Conservation (phyloP, 2,888 invertebrate genomes). For the Caenorhabditis doughertyi region DNA sequence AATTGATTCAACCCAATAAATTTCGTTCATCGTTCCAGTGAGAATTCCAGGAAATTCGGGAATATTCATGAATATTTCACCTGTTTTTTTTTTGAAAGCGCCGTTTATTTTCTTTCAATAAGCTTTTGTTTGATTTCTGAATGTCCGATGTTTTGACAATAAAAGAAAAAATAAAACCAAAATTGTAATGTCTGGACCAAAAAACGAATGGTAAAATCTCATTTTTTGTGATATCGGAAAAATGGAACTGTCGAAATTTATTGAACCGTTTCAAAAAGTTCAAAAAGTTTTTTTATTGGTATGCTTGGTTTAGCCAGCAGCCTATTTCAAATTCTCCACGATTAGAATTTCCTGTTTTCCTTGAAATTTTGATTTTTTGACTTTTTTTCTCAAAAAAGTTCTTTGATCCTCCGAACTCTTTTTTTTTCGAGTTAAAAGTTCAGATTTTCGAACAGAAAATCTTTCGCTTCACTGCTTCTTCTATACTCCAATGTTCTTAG, state of each 20-base stretch:
- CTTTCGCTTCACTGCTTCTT: background rate
- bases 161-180: no score
- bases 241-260: no score
- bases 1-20: background rate
- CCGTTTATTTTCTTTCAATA: no score
- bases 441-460: background rate
- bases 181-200: slow-evolving; percentile 36
- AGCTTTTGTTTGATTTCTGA: slow-evolving; percentile 19
- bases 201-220: no score
- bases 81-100: slow-evolving; percentile 38
- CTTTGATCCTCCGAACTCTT: background rate
- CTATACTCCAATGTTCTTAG: background rate
- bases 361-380: no score
- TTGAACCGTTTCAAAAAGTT: no score
- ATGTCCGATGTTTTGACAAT: no score
- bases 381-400: slow-evolving; percentile 15
- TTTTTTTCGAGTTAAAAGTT: slow-evolving; percentile 5
- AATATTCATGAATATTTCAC: slow-evolving; percentile 50
- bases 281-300: no score
- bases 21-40: background rate
- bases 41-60: slow-evolving; percentile 13
- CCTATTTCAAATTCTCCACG: no score
- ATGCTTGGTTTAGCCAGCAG: no score
- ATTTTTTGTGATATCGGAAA: no score
- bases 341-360: no score